Evolutionary conservation across 1,140 invertebrate species (phyloP), one percentile per base, ranked within the genome.

Genomic region (Mercenaria mercenaria): DNA sequence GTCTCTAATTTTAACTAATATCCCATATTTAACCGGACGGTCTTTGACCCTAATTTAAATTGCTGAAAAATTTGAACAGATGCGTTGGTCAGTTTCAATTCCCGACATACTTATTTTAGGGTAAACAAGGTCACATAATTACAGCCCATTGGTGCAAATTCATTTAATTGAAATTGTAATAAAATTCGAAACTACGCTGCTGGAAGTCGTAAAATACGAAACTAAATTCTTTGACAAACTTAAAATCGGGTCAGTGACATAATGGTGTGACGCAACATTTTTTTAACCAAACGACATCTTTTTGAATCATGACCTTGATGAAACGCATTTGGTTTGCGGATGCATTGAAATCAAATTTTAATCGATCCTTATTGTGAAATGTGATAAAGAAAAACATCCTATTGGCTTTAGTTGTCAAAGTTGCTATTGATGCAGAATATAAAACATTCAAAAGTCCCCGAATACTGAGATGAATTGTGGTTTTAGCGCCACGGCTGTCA

Each of bases 61-160:
- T 67, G 61, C n/a, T 67, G 61, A 32, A 32, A 67, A 67, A 8
- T 56, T 67, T 67, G 61, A 67, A 67, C 61, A 67, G 61, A 67
- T 67, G 61, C 8, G 32, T 18, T n/a, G 32, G 61, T 67, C 61
- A 37, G n/a, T 32, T 67, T 67, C 18, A 67, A 32, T 67, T 37
- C 61, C 61, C 61, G 18, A 77, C 47, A 47, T 77, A 77, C 74
- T 43, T 77, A 77, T 50, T 77, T 52, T 47, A 8, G 43, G 74
- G 41, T 77, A 32, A 77, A 23, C 74, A 77, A 77, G 74, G 74
- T 77, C 74, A 50, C 26, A 11, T 77, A 77, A 77, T 77, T 77
- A 77, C 26, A 77, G 74, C 20, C 74, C 11, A 26, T 8, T 29
- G 18, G 26, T 23, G n/a, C 23, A 52, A 79, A 32, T 37, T 50